phyloP scores from a whole-genome alignment of 2,888 invertebrate species.

The Apomyelois bistriatella region DNA sequence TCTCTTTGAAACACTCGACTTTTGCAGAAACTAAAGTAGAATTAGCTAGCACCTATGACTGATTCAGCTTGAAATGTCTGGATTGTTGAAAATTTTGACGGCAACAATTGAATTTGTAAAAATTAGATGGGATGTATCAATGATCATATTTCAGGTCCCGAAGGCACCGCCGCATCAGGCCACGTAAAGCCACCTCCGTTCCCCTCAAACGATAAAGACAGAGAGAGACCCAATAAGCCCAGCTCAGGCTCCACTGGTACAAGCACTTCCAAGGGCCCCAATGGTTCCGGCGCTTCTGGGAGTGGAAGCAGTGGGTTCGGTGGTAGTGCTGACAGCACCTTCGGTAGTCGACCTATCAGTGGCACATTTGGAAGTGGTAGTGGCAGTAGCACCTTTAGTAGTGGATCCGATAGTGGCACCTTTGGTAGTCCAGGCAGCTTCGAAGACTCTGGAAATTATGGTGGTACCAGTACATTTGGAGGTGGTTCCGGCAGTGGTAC shows the following conservation, averaged over 20 bases:
- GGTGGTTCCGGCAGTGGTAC: slow-evolving; percentile 5
- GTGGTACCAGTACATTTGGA: slow-evolving; percentile 15
- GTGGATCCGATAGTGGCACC: slow-evolving; percentile 3
- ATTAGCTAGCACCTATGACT: too few species aligned
- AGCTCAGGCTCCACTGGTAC: slow-evolving; percentile 19
- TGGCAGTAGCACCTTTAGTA: slow-evolving; percentile 10
- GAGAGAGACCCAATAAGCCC: slow-evolving; percentile 42
- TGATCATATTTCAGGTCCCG: slow-evolving; percentile 52
- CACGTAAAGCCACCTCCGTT: slow-evolving; percentile 76
- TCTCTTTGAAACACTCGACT: too few species aligned
- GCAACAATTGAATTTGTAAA: too few species aligned
- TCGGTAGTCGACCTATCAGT: slow-evolving; percentile 12
- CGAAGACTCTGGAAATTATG: slow-evolving; percentile 10
- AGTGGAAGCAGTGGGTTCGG: slow-evolving; percentile 10
- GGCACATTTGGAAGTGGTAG: slow-evolving; percentile 10
- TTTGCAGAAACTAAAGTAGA: too few species aligned
- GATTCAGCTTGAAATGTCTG: too few species aligned
- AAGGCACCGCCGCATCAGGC: slow-evolving; percentile 80
- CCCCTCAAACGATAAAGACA: slow-evolving; percentile 44
- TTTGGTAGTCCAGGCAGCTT: slow-evolving; percentile 3
- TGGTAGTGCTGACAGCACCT: slow-evolving; percentile 11
- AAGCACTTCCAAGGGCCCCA: slow-evolving; percentile 21
- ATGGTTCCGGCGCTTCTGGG: slow-evolving; percentile 17
- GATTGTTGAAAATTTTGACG: too few species aligned
- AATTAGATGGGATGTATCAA: background rate